Evolutionary conservation across 1,140 invertebrate genomes (phyloP), one percentile per base, ranked within the genome.

Genomic region (Drosophila kohkoa): DNA sequence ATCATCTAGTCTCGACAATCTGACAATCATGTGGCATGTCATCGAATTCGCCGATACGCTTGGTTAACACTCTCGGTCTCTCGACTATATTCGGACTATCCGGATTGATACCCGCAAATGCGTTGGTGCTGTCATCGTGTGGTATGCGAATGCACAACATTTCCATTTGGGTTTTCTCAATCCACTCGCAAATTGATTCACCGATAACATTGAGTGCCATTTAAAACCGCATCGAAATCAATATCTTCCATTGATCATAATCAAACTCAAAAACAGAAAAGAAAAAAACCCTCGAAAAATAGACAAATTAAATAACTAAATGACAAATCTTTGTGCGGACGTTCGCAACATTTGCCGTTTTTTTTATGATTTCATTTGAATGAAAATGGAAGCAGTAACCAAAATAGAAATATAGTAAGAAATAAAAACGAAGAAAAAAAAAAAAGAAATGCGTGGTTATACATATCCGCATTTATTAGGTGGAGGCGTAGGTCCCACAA

Each of bases 221-320:
- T 87, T 82, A 88, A 83, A 80, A 72, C 81, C 83, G 68, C 83
- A 88, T 88, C 80, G 82, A 79, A 83, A 72, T 82, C 81, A 79
- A 83, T 83, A 82, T 82, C 65, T 65, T 76, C 59, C 62, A 72
- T 88, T 81, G 79, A 76, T 79, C 77, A 72, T 73, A 65, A 76
- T 60, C 59, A 46, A 62, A 72, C 7, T 25, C 20, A 25, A 25
- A 25, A 25, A 3, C 20, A 4, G 13, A 63, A 58, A 45, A 48
- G 32, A 46, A 55, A 20, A 16, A 16, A 20, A 4, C 35, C 35
- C 8, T 10, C 7, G 8, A 28, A 65, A 20, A 43, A 55, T 10
- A 46, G 49, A 55, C 28, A 65, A 65, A 52, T 52, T 43, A 30
- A 41, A 49, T 49, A 49, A 25, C 8, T 16, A 59, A 59, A 45